Conservation (phyloP, 2,888 invertebrate genomes). For the Trimorus sp. region DNA sequence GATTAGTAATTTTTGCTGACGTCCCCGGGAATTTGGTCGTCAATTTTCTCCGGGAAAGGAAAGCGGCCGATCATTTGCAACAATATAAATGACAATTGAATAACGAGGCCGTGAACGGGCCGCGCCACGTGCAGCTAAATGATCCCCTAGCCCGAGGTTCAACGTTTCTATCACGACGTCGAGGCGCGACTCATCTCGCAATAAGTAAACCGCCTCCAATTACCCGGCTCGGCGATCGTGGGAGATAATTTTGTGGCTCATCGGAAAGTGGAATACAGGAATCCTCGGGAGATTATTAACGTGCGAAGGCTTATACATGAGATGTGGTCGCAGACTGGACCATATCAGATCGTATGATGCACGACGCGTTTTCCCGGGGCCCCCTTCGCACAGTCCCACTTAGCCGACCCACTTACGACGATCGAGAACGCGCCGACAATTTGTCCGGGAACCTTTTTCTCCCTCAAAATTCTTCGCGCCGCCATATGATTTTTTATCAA, state of each 20-base stretch:
- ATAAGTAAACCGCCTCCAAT: conserved; percentile 53
- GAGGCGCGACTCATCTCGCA: conserved; percentile 46
- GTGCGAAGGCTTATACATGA: conserved; percentile 40
- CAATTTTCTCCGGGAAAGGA: too few relatives aligned
- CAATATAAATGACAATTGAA: too few relatives aligned
- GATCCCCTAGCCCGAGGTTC: conserved; percentile 22
- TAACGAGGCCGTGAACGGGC: too few relatives aligned
- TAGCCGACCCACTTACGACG: conserved; percentile 40
- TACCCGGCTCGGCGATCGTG: conserved; percentile 50
- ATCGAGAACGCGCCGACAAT: conserved; percentile 28
- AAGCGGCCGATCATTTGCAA: too few relatives aligned
- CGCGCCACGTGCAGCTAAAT: background rate
- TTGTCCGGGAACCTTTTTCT: conserved; percentile 27
- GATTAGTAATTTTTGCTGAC: too few relatives aligned
- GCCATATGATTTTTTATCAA: too few relatives aligned
- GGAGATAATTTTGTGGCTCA: conserved; percentile 64
- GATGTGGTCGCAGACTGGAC: conserved; percentile 55
- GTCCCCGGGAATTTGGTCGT: too few relatives aligned
- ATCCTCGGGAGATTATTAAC: conserved; percentile 57
- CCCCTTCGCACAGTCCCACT: conserved; percentile 50
- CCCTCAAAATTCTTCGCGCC: too few relatives aligned
- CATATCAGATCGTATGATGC: conserved; percentile 63
- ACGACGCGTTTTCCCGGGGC: conserved; percentile 56
- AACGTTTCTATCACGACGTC: conserved; percentile 36
- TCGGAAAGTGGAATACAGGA: conserved; percentile 62